These are phyloP conservation scores for Phragmatobia fuliginosa DNA, from an alignment of 2,888 invertebrate species.

Conservation along the genomic window DNA sequence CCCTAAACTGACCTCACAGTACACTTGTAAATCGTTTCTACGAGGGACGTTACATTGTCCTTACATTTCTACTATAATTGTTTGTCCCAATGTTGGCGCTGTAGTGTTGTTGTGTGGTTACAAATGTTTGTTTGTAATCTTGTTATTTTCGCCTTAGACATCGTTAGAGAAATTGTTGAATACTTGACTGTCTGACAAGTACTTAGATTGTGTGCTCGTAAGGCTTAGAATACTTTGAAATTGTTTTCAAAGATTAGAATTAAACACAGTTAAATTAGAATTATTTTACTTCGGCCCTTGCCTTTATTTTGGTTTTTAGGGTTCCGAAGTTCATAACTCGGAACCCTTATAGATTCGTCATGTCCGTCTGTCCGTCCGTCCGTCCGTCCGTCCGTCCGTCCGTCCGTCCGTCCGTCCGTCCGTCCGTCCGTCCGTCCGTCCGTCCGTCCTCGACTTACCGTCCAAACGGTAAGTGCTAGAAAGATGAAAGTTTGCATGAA, in stretches of 20 bases:
- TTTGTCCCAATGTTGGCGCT: conserved; percentile 29
- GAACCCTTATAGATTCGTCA: too few species aligned
- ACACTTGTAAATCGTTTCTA: conserved; percentile 30
- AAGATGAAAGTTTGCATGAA: too few species aligned
- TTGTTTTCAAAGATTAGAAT: neutral
- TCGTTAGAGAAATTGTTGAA: conserved; percentile 15
- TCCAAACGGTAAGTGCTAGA: too few species aligned
- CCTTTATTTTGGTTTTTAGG: too few species aligned
- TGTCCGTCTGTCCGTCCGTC: too few species aligned
- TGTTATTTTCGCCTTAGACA: conserved; percentile 26
- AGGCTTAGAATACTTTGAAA: neutral
- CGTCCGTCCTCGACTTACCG: too few species aligned
- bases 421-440: too few species aligned
- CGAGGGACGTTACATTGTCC: conserved; percentile 14
- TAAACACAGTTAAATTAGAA: neutral
- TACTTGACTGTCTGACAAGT: conserved; percentile 6
- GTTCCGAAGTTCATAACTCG: too few species aligned
- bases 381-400: too few species aligned
- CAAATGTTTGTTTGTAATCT: conserved; percentile 12
- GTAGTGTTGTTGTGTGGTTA: conserved; percentile 22
- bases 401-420: too few species aligned
- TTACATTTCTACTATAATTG: conserved; percentile 27
- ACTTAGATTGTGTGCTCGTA: neutral
- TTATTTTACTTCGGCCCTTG: neutral
- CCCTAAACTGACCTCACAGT: conserved; percentile 28